These are phyloP conservation scores for Vidua chalybeata DNA, from an alignment of 2,113 vertebrate species.

Conservation along the genomic window DNA sequence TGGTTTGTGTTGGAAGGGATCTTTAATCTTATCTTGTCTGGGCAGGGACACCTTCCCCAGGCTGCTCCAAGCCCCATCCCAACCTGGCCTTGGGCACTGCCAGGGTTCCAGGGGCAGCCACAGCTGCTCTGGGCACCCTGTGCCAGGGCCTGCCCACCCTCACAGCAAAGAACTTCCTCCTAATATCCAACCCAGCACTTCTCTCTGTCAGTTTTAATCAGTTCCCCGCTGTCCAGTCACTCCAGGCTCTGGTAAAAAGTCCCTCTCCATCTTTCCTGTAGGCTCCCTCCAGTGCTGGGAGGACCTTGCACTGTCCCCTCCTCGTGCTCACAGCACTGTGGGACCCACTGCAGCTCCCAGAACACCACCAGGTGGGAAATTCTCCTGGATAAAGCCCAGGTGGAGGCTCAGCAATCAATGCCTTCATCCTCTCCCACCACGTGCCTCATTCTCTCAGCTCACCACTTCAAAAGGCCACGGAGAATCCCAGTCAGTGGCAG, in stretches of 20 bases:
- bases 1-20: neutral
- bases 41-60: neutral
- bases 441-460: neutral
- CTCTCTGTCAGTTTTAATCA: neutral
- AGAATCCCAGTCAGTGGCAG: neutral
- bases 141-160: neutral
- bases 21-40: neutral
- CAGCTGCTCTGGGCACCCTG: neutral
- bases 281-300: neutral
- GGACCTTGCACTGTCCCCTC: neutral
- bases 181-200: neutral
- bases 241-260: neutral
- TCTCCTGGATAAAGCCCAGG: neutral
- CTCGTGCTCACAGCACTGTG: rapidly evolving
- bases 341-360: neutral
- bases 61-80: neutral
- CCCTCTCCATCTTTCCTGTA: neutral
- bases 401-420: neutral
- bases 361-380: rapidly evolving
- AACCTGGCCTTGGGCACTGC: rapidly evolving
- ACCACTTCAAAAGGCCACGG: neutral
- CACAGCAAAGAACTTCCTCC: neutral
- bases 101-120: neutral
- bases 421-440: neutral
- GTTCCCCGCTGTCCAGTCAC: neutral